phyloP scores from a whole-genome alignment of 2,797 vertebrate genomes.

The Peromyscus eremicus region DNA sequence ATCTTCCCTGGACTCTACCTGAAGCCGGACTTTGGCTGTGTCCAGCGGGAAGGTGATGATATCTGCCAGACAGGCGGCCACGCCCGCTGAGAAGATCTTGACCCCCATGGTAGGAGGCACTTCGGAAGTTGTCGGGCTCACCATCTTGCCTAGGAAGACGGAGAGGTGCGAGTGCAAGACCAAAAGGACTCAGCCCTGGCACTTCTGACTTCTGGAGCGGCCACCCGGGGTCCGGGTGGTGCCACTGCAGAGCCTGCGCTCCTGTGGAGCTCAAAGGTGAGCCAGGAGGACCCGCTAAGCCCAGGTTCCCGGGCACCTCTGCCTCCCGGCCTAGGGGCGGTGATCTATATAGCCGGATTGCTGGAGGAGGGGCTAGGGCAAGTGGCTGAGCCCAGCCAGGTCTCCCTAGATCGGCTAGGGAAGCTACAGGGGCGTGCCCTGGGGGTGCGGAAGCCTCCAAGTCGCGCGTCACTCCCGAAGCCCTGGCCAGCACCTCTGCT shows the following conservation, averaged over 20 bases:
- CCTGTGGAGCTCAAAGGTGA: background rate
- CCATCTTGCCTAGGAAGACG: constrained; percentile 86
- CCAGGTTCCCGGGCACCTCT: background rate
- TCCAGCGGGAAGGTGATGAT: constrained; percentile 94
- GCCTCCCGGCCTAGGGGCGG: background rate
- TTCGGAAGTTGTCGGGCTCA: constrained; percentile 90
- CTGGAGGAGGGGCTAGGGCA: background rate
- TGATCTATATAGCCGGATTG: background rate
- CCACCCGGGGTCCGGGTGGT: background rate
- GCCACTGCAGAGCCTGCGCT: background rate
- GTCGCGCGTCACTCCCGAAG: too few species aligned
- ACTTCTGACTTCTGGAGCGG: background rate
- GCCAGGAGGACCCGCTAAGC: background rate
- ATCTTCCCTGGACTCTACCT: constrained; percentile 85
- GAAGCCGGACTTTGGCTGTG: constrained; percentile 95
- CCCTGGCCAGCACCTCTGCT: rapidly evolving
- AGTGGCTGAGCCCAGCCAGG: background rate
- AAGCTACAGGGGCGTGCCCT: background rate
- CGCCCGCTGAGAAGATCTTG: constrained; percentile 93
- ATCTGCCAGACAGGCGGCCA: constrained; percentile 92
- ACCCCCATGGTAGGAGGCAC: constrained; percentile 91
- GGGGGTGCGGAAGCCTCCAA: background rate
- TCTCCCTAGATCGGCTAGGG: background rate
- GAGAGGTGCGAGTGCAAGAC: too few species aligned
- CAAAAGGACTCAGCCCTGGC: background rate